Evolutionary conservation across 2,113 vertebrate genomes (phyloP).

Genomic region (Cnemophilus loriae): DNA sequence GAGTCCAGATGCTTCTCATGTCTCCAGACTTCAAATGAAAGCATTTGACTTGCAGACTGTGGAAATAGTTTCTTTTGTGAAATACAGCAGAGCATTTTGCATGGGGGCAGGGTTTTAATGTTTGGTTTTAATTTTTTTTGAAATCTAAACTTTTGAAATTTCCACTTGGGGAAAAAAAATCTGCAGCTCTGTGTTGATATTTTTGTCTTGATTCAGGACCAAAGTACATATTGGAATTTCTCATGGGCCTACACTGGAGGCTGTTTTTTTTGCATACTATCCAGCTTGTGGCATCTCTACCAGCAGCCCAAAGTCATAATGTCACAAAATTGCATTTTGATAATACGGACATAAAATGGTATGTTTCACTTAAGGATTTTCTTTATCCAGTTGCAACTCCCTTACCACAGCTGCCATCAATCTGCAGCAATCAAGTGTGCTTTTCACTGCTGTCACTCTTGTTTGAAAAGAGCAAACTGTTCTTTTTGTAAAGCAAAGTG

Average conservation of each 20-base stretch:
- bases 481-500: neutral
- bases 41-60: neutral
- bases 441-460: constrained; percentile 23
- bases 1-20: neutral
- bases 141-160: neutral
- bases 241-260: neutral
- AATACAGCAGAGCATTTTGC: neutral
- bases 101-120: neutral
- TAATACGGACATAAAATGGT: neutral
- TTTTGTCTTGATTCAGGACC: neutral
- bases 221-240: neutral
- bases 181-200: neutral
- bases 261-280: neutral
- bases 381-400: neutral
- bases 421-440: neutral
- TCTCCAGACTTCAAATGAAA: neutral
- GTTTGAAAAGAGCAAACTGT: neutral
- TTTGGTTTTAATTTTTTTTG: rapidly evolving
- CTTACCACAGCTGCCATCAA: neutral
- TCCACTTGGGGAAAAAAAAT: neutral
- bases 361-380: neutral
- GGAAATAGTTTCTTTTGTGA: neutral
- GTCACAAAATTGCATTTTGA: neutral
- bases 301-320: neutral
- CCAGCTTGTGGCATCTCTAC: neutral